Base-by-base conservation (phyloP, 1,140 invertebrate species). In the Forficula auricularia region DNA sequence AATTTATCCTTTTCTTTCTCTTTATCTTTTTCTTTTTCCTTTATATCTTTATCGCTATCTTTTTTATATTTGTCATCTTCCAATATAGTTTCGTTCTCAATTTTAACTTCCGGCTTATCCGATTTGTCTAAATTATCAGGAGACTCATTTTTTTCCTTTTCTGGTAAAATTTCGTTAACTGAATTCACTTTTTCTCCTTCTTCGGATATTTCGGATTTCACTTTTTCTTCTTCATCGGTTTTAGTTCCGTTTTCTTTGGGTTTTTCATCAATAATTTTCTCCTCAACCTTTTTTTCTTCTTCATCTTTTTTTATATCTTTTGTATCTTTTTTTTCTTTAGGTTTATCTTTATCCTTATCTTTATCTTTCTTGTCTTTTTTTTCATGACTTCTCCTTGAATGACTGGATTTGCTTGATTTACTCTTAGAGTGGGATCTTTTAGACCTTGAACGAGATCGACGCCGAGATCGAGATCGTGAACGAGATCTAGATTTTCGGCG, bases 401-500 rank as follows among this genome's bases (percentile, higher is more conserved):
- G 1, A 34, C 60, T 61, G 0, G 60, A 62, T 33, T 63, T 64
- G 19, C 60, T 60, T 0, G 61, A 62, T 38, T 55, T 55, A 0
- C 59, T 59, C 31, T 63, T 64, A 0, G 63, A 65, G 35, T 65
- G 65, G 0, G 63, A 63, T 38, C 58, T 55, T 40, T 62, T 64
- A 30, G 58, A 63, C 19, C 66, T 39, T 16, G 54, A 58, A 18
- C 51, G 50, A 4, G 51, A 53, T 19, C 54, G 60, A 37, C 63
- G 62, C 1, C 68, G 53, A 1, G 66, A 70, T 36, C 64, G 54
- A 0, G 67, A 71, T 6, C 64, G 54, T 36, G 63, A 60, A 30
- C 63, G 58, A 12, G 50, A 53, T 13, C 55, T 42, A n/a, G 47
- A 45, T n/a, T 65, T 65, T 16, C 64, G 54, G 19, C 69, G 57